These are phyloP conservation scores for Calonectris borealis DNA, from an alignment of 2,113 vertebrate species.

Conservation along the genomic window DNA sequence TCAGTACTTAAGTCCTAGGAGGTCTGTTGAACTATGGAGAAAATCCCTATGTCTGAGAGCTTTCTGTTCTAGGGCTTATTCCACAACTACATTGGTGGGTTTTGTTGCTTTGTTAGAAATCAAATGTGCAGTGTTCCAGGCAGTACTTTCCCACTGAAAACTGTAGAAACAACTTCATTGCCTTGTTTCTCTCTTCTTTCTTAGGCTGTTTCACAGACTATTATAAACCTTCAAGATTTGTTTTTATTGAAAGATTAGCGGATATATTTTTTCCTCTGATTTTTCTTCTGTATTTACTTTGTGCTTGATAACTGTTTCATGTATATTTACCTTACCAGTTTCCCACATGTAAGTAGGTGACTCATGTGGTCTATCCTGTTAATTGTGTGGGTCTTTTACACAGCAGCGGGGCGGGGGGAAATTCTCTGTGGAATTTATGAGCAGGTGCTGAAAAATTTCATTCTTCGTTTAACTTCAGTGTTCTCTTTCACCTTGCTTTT, in stretches of 20 bases:
- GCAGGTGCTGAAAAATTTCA: background rate
- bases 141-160: background rate
- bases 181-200: background rate
- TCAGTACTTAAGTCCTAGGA: background rate
- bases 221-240: background rate
- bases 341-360: background rate
- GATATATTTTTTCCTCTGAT: slow-evolving; percentile 17
- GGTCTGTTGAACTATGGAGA: background rate
- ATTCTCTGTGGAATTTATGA: background rate
- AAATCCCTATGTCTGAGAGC: background rate
- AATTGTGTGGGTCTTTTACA: background rate
- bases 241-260: background rate
- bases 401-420: background rate
- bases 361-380: background rate
- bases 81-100: background rate
- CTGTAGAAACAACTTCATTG: background rate
- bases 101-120: background rate
- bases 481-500: background rate
- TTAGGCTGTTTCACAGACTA: background rate
- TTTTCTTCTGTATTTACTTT: slow-evolving; percentile 43
- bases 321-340: background rate
- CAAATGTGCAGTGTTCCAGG: background rate
- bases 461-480: background rate
- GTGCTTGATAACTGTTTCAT: background rate
- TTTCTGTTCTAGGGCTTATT: background rate